Base-by-base conservation (phyloP, 2,888 invertebrate genomes). In the Synanthedon tipuliformis region DNA sequence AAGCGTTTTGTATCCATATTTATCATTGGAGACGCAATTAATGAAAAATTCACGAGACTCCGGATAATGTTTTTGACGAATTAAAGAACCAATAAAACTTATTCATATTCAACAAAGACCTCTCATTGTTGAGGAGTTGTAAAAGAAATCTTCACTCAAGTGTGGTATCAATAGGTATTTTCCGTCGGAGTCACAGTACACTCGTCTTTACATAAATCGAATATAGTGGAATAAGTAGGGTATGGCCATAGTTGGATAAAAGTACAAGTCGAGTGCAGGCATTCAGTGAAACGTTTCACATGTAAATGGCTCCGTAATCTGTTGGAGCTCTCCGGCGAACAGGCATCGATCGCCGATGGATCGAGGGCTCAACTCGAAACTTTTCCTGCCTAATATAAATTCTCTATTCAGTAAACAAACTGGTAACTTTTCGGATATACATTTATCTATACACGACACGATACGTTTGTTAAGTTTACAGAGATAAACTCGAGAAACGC, bases 291-390 rank as follows among this genome's bases (percentile, higher is more conserved):
- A 78, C 81, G 82, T 78, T 84, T 81, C 83, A 74, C 77, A 85
- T 85, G 85, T 83, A 85, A 84, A 85, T 85, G 71, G 72, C 63
- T 56, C 69, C 63, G 76, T 83, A 85, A 85, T 84, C 85, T 81
- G 78, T 71, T 69, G 68, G 66, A 73, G 75, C 71, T 74, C 66
- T 62, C 66, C 53, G 62, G 63, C 70, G 74, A 71, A 71, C 72
- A 74, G 70, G 66, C 78, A 78, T 75, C 80, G 79, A 81, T 80
- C 74, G 74, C 60, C 72, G 68, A 69, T 70, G 68, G 74, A 81
- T 79, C 75, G 60, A 72, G 67, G 63, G 70, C 69, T 67, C 64
- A 67, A 68, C 69, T 68, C 61, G 57, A 57, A 78, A 81, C 73
- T 80, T 81, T 73, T 66, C 69, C 64, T 69, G 59, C 65, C 58